Evolutionary conservation across 2,113 vertebrate species (phyloP), one percentile per base, ranked within the genome.

Genomic region (Archocentrus centrarchus): DNA sequence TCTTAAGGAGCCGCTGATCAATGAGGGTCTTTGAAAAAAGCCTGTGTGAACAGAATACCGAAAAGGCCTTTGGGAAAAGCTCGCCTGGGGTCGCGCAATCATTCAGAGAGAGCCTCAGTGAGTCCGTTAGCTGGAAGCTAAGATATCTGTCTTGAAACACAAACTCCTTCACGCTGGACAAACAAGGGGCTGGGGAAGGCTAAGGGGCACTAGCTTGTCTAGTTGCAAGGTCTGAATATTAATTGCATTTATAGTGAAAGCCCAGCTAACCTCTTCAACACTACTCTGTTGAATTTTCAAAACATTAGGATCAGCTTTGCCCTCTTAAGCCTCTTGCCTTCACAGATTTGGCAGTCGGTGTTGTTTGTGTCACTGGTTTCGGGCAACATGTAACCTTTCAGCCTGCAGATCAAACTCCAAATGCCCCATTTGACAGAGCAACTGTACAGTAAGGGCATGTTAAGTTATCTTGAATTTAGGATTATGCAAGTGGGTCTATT

Each of bases 1-100:
- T 91, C 88, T 89, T 81, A 85, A 92, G 84, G 86, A 91, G 85
- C 80, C 14, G 17, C 81, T 89, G 91, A 95, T 93, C 94, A 94
- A 93, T 92, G 91, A 90, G 82, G 88, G 88, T 87, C 93, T 93
- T 94, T 87, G 59, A 78, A 91, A 81, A 81, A 75, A 6, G 14
- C 63, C 50, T 77, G 81, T 91, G 88, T 94, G 94, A 85, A 63
- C 73, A 53, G 91, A 92, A 93, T 92, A 93, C 82, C 80, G 60
- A 91, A 81, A 84, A 66, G 84, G 76, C 84, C 20, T 57, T 59
- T 84, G 86, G 77, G 80, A 79, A 77, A 83, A 53, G 79, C 73
- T 83, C 17, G 13, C 60, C 75, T 37, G 55, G 58, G 86, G 86
- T 87, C 70, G 39, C 11, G 58, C 63, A 61, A 30, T 88, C 80